A percentile compares a stretch with the other conserved stretches of the same genome.
Conservation (phyloP, 2,888 invertebrate genomes). For the Merodon equestris region DNA sequence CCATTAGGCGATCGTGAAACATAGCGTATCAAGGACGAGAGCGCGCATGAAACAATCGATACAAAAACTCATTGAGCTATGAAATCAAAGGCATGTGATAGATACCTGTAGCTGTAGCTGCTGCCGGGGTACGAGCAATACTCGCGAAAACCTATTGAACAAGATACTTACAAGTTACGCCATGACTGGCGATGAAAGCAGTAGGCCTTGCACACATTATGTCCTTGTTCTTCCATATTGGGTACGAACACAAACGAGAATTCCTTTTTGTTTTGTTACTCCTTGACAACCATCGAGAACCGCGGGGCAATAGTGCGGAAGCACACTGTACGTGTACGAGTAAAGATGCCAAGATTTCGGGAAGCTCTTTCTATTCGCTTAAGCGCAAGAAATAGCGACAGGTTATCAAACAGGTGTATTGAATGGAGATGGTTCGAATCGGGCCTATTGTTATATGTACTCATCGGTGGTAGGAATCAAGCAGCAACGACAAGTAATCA, state of each 20-base stretch:
- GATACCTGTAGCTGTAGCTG: conserved; percentile 52
- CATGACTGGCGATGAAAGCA: conserved; percentile 7
- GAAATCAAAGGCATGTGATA: conserved; percentile 62
- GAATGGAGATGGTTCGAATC: conserved; percentile 39
- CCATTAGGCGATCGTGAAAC: conserved; percentile 30
- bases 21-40: conserved; percentile 26
- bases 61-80: conserved; percentile 59
- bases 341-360: conserved; percentile 22
- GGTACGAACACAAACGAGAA: background rate
- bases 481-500: conserved; percentile 41
- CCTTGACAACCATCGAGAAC: background rate
- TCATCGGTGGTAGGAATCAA: conserved; percentile 29
- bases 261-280: background rate
- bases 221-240: background rate
- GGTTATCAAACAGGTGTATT: conserved; percentile 53
- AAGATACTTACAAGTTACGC: conserved; percentile 37
- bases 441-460: conserved; percentile 30
- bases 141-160: conserved; percentile 57
- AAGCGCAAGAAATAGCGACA: background rate
- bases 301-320: conserved; percentile 37
- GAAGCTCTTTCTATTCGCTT: background rate
- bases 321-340: conserved; percentile 9
- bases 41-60: conserved; percentile 50
- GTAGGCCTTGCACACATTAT: conserved; percentile 20
- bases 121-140: conserved; percentile 32